Percentiles rank a stretch among this genome's conserved stretches.
These are phyloP conservation scores for Agrypnia vestita DNA, from an alignment of 1,140 invertebrate genomes.

Conservation along the genomic window DNA sequence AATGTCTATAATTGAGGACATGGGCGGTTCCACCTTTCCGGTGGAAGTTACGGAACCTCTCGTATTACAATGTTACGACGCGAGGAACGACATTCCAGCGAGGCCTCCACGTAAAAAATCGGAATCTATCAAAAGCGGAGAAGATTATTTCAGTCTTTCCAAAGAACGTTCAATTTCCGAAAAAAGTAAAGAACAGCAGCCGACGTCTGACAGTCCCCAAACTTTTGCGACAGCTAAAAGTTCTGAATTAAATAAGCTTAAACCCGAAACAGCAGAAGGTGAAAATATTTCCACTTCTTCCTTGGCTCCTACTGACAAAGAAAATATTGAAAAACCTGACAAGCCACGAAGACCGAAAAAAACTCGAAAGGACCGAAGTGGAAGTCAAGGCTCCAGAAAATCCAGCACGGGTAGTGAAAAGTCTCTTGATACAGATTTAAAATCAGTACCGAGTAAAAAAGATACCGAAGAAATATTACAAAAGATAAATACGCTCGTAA, in stretches of 20 bases:
- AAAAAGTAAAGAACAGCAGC: slow-evolving; percentile 68
- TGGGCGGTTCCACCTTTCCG: slow-evolving; percentile 43
- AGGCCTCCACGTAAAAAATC: slow-evolving; percentile 71
- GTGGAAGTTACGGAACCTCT: slow-evolving; percentile 50
- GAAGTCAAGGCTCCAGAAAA: slow-evolving; percentile 68
- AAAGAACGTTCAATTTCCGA: slow-evolving; percentile 68
- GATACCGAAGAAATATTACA: slow-evolving; percentile 60
- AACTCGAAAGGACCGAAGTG: slow-evolving; percentile 65
- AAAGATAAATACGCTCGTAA: slow-evolving; percentile 47
- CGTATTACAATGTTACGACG: slow-evolving; percentile 61
- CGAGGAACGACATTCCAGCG: slow-evolving; percentile 66
- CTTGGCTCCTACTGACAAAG: slow-evolving; percentile 56
- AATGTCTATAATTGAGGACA: slow-evolving; percentile 83
- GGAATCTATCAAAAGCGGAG: slow-evolving; percentile 73
- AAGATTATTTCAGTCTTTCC: slow-evolving; percentile 76
- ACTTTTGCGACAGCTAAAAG: slow-evolving; percentile 77
- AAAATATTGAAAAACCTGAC: slow-evolving; percentile 66
- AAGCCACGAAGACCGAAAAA: slow-evolving; percentile 65
- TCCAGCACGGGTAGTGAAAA: slow-evolving; percentile 71
- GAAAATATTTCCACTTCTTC: not conserved
- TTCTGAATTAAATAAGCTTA: slow-evolving; percentile 69
- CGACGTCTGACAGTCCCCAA: slow-evolving; percentile 72
- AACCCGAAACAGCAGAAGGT: slow-evolving; percentile 30
- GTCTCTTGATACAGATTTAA: slow-evolving; percentile 65
- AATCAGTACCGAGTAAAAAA: slow-evolving; percentile 62